Conservation (phyloP, 1,140 invertebrate species). For the Nephila pilipes region DNA sequence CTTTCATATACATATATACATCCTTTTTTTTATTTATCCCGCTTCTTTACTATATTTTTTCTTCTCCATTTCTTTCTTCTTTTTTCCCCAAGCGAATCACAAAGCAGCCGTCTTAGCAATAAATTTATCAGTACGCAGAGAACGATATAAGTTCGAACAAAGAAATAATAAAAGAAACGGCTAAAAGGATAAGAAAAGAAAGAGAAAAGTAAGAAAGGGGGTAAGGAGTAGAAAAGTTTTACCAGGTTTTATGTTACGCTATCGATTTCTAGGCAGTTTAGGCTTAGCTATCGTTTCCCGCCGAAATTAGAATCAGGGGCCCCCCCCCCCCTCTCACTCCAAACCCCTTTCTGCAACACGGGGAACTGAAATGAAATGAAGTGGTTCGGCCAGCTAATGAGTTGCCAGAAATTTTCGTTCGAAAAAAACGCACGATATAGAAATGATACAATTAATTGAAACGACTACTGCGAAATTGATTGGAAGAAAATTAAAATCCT, state of each 20-base stretch:
- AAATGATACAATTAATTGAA: constrained; percentile 75
- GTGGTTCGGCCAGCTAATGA: constrained; percentile 70
- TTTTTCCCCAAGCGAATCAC: constrained; percentile 56
- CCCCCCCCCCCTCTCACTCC: neutral
- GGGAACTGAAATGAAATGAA: constrained; percentile 75
- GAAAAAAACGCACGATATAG: constrained; percentile 18
- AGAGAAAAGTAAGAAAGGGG: constrained; percentile 13
- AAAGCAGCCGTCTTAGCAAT: constrained; percentile 70
- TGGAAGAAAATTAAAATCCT: constrained; percentile 70
- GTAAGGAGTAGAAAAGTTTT: constrained; percentile 31
- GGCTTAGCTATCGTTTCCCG: constrained; percentile 68
- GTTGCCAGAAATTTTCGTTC: constrained; percentile 70
- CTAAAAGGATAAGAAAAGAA: neutral
- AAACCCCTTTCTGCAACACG: neutral
- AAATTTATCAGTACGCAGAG: constrained; percentile 67
- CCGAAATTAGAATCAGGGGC: constrained; percentile 64
- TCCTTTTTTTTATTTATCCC: neutral
- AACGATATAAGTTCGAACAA: constrained; percentile 44
- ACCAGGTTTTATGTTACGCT: constrained; percentile 62
- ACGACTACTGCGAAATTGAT: constrained; percentile 67
- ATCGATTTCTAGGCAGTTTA: constrained; percentile 65
- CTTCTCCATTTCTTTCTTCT: neutral
- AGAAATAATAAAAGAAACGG: constrained; percentile 49
- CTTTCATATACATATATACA: constrained; percentile 25
- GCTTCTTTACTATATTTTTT: neutral